These are phyloP conservation scores for Chouioia cunea DNA, from an alignment of 2,888 invertebrate species.

Conservation along the genomic window DNA sequence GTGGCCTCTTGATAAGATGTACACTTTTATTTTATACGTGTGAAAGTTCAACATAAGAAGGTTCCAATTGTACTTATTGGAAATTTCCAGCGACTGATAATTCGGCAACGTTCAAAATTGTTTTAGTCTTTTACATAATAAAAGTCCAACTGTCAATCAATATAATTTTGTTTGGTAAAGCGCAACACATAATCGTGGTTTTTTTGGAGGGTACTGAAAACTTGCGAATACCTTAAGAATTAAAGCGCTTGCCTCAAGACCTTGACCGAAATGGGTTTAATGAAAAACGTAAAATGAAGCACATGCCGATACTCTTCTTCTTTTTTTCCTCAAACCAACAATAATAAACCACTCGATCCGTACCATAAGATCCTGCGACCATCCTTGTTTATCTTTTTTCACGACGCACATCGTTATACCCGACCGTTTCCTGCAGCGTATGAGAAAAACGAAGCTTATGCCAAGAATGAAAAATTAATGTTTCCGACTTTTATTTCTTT, in stretches of 20 bases:
- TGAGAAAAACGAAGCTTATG: not conserved
- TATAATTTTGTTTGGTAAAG: too few species aligned
- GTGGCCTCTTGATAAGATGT: too few species aligned
- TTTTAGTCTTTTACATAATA: too few species aligned
- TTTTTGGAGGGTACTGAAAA: too few species aligned
- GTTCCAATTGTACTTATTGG: too few species aligned
- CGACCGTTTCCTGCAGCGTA: conserved; percentile 14
- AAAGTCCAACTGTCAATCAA: too few species aligned
- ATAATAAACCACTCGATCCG: conserved; percentile 58
- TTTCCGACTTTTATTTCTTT: conserved; percentile 11
- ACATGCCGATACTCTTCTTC: conserved; percentile 37
- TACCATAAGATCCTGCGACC: conserved; percentile 26
- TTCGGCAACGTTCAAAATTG: too few species aligned
- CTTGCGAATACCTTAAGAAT: conserved; percentile 55
- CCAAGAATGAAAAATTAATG: conserved; percentile 35
- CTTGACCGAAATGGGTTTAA: conserved; percentile 52
- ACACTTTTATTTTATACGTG: too few species aligned
- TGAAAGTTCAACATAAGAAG: too few species aligned
- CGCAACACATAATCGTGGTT: too few species aligned
- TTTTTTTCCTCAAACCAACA: conserved; percentile 54
- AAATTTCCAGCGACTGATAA: too few species aligned
- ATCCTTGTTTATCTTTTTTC: conserved; percentile 34
- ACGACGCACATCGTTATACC: conserved; percentile 17
- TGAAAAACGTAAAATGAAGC: conserved; percentile 50
- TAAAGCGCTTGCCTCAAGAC: conserved; percentile 61